These are phyloP conservation scores for Pterocles orientalis DNA, from an alignment of 2,113 vertebrate genomes.

Conservation along the genomic window DNA sequence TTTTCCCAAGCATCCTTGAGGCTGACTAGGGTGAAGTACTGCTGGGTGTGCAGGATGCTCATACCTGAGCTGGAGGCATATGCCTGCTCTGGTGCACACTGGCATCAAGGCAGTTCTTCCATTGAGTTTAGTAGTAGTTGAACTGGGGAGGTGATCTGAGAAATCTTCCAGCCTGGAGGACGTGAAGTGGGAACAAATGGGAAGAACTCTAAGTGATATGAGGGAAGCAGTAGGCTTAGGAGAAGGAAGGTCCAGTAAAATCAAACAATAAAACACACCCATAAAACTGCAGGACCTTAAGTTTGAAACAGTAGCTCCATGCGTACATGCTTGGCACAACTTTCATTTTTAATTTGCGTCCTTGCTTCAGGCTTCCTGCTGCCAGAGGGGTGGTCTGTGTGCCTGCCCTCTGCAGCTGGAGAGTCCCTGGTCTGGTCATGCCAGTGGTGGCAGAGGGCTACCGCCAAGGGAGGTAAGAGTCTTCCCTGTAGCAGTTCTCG, in stretches of 20 bases:
- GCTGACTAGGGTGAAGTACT: not conserved
- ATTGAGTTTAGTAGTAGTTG: not conserved
- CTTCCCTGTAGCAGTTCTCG: not conserved
- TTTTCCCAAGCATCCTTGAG: not conserved
- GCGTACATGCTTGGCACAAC: not conserved
- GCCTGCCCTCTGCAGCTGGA: not conserved
- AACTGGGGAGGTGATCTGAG: not conserved
- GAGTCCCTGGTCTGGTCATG: not conserved
- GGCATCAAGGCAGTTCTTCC: not conserved
- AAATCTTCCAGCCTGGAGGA: not conserved
- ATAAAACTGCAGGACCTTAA: not conserved
- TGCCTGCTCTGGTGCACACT: not conserved
- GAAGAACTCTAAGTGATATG: not conserved
- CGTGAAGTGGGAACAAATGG: not conserved
- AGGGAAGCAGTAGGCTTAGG: not conserved
- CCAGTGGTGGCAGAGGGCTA: not conserved
- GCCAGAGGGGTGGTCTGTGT: not conserved
- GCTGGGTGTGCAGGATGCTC: not conserved
- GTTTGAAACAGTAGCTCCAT: not conserved
- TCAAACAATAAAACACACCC: not conserved
- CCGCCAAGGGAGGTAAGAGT: not conserved
- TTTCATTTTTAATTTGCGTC: not conserved
- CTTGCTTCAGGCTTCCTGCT: not conserved
- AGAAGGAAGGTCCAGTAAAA: constrained; percentile 11
- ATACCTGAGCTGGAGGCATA: not conserved